These are phyloP conservation scores for Thysanoteuthis rhombus DNA, from an alignment of 2,888 invertebrate species.

Conservation along the genomic window DNA sequence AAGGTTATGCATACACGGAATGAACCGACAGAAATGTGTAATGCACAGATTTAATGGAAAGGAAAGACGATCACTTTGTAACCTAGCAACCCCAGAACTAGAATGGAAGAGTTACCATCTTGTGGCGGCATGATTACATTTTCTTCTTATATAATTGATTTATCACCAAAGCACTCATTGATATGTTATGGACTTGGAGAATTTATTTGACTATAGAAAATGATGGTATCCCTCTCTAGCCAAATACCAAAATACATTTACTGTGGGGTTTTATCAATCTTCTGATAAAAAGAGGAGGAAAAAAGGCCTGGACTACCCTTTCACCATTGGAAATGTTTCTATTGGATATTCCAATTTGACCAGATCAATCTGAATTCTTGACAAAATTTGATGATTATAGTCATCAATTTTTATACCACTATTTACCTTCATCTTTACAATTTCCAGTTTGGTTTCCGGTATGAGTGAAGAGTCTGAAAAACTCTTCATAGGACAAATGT, in stretches of 20 bases:
- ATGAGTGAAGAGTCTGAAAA: too few species aligned
- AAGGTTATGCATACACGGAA: background rate
- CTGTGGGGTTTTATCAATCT: background rate
- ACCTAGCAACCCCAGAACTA: background rate
- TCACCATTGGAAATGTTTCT: background rate
- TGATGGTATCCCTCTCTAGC: background rate
- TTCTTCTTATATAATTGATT: slow-evolving; percentile 1
- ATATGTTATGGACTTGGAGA: background rate
- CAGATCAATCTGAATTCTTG: background rate
- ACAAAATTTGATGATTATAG: background rate
- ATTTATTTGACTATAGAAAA: background rate
- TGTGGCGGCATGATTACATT: background rate
- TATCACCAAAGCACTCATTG: background rate
- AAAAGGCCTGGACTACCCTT: background rate
- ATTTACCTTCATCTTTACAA: too few species aligned
- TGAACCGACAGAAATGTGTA: background rate
- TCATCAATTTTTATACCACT: too few species aligned
- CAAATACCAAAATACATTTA: background rate
- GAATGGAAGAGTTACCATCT: background rate
- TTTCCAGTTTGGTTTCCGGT: too few species aligned
- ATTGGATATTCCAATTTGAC: background rate
- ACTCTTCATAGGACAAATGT: too few species aligned
- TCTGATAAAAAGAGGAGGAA: background rate
- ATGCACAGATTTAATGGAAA: background rate
- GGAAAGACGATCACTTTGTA: background rate